Evolutionary conservation across 2,888 invertebrate species (phyloP), one percentile per base, ranked within the genome.

Genomic region (Spodoptera picta): DNA sequence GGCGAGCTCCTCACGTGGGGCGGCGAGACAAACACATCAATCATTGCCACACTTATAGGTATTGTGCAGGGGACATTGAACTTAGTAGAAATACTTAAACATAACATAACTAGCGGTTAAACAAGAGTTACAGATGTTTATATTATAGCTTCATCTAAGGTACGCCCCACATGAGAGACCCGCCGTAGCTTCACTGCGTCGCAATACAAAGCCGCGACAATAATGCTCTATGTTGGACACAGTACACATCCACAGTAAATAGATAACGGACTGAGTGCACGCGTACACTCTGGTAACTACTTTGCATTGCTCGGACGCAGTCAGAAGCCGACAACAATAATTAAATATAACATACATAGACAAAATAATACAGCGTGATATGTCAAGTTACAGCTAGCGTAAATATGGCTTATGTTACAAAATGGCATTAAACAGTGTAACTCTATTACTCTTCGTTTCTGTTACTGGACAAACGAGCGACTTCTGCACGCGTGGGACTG

Each of bases 181-280:
- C 7, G 31, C 31, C 6, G 31, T 7, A 14, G 14, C 14, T 14
- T 14, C 14, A 14, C 14, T 14, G 14, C 14, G 14, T 14, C 14
- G 14, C 14, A 14, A 14, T 14, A 14, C 14, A 14, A 14, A 79
- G 74, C 71, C 60, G 56, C 60, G 59, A 73, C 76, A 79, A 74
- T 65, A 82, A 83, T 84, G 86, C 78, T 79, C 89, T 85, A 87
- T 89, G 87, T 89, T 87, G 82, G 82, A 90, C 89, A 90, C 88
- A 85, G 88, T 83, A 88, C 88, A 81, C 80, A 58, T 67, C 73
- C 74, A 77, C 78, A 77, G 64, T 73, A 70, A 67, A 60, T 78
- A 80, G 72, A 80, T 76, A 72, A 79, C 66, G 73, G 71, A 65
- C 59, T 43, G 57, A 44, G 48, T 23, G 61, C 54, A 45, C 51